Evolutionary conservation across 2,888 invertebrate species (phyloP), one percentile per base, ranked within the genome.

Genomic region (Hartigia nigra): DNA sequence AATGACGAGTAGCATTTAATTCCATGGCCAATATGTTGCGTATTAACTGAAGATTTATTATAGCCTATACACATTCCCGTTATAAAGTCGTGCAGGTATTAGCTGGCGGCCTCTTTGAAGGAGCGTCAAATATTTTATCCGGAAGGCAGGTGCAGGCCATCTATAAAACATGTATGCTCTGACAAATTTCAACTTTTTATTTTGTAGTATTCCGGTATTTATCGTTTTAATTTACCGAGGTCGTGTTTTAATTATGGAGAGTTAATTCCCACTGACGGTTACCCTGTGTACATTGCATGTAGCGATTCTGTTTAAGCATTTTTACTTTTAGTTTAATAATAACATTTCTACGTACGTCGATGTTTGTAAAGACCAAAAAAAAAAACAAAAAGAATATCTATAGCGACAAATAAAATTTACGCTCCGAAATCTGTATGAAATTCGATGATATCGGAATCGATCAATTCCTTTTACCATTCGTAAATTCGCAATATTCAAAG

Each of bases 241-340:
- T 86, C 83, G 85, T 86, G 88, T 89, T 91, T 91, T 90, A 91
- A 91, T 91, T 91, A 91, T 90, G 87, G 89, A 89, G 88, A 88
- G 88, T 91, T 90, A 87, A 89, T 89, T 90, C 86, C 85, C 79
- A 82, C 82, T 82, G 81, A 81, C 82, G 31, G 72, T 1, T 2
- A 1, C 1, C 9, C 12, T 12, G 31, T 5, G 31, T 32, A 72
- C 72, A 9, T 72, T 23, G 72, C 1, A 72, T 32, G 31, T 3
- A 9, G 72, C 34, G 3, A 31, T 23, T 0, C 55, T 23, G 55
- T 55, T 55, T 23, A 23, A 9, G 23, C 55, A 23, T 23, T 23
- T 55, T 55, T 55, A 31, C 72, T 72, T 72, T 12, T 4, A 72
- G 32, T 23, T 9, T 55, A 23, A 55, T 5, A 0, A 55, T 55